Evolutionary conservation across 2,797 vertebrate species (phyloP), one percentile per base, ranked within the genome.

Genomic region (Chiloscyllium punctatum): DNA sequence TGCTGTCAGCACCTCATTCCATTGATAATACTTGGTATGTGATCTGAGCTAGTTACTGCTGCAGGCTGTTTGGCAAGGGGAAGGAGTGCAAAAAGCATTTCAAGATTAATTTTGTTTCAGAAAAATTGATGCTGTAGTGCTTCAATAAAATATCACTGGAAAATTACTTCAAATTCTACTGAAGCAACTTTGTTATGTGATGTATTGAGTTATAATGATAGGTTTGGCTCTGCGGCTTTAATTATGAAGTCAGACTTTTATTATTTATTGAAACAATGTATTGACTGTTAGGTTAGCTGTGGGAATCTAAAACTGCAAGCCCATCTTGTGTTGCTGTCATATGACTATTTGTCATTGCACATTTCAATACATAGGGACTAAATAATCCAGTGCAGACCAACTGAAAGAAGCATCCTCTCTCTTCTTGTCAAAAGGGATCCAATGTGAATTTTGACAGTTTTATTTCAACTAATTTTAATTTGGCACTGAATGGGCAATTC

Each of bases 191-290:
- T 66, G 16, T 91, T 91, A 11, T 18, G 21, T 62, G 30, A 66
- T 91, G 16, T 30, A 91, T 66, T 90, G 53, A 62, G 51, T 90
- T 90, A 30, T 90, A 87, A 87, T 37, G 77, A 82, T 87, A 23
- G 5, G 27, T 30, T 53, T 48, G 30, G 33, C 53, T 53, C 15
- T 91, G 88, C n/a, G 62, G 33, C 66, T 91, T 15, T 66, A 91
- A 91, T 33, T n/a, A 57, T 91, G 62, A 57, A 91, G 57, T 66
- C 53, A 91, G 33, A 62, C 33, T 91, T 91, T 91, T 84, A 84
- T 84, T 84, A 84, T 18, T 82, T 82, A 42, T 42, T 84, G 82
- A 84, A 84, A 84, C 82, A 84, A 84, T 48, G 42, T 48, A 48
- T 48, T 2, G 21, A 84, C 82, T 84, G 82, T 84, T 84, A 42